Percentiles rank a stretch among this genome's conserved stretches.
These are phyloP conservation scores for Oxycera nigricornis DNA, from an alignment of 2,888 invertebrate species.

Conservation along the genomic window DNA sequence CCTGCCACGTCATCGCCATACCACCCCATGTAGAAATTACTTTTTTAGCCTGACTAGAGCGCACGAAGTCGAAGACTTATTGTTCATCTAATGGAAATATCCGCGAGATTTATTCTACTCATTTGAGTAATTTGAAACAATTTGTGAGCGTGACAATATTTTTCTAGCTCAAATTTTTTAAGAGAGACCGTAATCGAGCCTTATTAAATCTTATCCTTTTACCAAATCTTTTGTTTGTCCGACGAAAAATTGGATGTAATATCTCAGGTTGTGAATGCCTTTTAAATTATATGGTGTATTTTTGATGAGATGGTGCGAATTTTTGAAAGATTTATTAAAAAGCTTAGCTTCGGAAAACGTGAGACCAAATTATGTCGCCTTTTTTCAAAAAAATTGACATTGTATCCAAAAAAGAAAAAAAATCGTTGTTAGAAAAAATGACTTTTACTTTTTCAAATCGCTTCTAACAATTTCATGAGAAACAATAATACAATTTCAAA, in stretches of 20 bases:
- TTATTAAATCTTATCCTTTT: constrained; percentile 31
- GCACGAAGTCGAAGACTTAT: constrained; percentile 41
- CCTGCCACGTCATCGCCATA: not conserved
- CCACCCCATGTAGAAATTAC: not conserved
- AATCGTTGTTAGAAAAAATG: too few relatives aligned
- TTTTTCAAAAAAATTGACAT: too few relatives aligned
- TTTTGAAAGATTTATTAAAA: too few relatives aligned
- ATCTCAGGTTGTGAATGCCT: constrained; percentile 32
- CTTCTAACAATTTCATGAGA: too few relatives aligned
- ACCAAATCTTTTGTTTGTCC: not conserved
- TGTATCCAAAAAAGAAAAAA: too few relatives aligned
- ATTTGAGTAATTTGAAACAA: constrained; percentile 40
- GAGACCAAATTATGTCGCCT: too few relatives aligned
- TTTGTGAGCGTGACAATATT: constrained; percentile 38
- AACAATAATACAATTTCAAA: too few relatives aligned
- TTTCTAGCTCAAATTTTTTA: constrained; percentile 35
- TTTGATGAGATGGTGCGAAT: too few relatives aligned
- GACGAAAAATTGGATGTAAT: constrained; percentile 19
- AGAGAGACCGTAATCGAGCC: too few relatives aligned
- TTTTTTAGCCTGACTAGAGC: not conserved
- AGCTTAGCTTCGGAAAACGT: too few relatives aligned
- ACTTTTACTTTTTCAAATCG: too few relatives aligned
- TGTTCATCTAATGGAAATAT: constrained; percentile 44
- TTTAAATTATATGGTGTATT: too few relatives aligned
- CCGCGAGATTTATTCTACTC: constrained; percentile 42